Evolutionary conservation across 2,113 vertebrate genomes (phyloP).

Genomic region (Mus spicilegus): DNA sequence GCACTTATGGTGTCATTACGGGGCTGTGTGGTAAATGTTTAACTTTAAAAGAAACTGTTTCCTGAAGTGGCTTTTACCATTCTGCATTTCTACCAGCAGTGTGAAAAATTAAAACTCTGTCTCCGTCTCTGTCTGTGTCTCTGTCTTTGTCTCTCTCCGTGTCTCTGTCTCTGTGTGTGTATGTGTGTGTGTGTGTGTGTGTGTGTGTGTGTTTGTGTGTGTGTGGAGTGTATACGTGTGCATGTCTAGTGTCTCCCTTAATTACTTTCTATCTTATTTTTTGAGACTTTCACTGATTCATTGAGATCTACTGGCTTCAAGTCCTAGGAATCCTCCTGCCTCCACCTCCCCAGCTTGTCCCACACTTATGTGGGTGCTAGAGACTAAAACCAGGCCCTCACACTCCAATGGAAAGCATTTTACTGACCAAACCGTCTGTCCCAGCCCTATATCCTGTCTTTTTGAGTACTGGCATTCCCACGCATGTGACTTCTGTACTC

Average conservation of each 20-base stretch:
- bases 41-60: slow-evolving; percentile 47
- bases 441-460: not conserved
- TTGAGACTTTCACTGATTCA: not conserved
- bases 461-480: not conserved
- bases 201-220: not conserved
- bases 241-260: not conserved
- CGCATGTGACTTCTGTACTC: not conserved
- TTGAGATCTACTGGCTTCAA: not conserved
- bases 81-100: not conserved
- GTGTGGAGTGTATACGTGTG: not conserved
- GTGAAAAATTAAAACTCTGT: not conserved
- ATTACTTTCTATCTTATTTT: not conserved
- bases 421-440: not conserved
- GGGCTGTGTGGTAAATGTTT: not conserved
- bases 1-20: not conserved
- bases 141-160: not conserved
- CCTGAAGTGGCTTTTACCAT: not conserved
- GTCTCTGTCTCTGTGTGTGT: not conserved
- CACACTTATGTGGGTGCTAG: not conserved
- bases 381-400: not conserved
- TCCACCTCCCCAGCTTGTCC: not conserved
- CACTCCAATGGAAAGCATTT: not conserved
- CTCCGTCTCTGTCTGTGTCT: not conserved
- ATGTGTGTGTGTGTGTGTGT: not conserved
- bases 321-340: not conserved